Conservation (phyloP, 2,113 vertebrate species). For the Ibidorhyncha struthersii region DNA sequence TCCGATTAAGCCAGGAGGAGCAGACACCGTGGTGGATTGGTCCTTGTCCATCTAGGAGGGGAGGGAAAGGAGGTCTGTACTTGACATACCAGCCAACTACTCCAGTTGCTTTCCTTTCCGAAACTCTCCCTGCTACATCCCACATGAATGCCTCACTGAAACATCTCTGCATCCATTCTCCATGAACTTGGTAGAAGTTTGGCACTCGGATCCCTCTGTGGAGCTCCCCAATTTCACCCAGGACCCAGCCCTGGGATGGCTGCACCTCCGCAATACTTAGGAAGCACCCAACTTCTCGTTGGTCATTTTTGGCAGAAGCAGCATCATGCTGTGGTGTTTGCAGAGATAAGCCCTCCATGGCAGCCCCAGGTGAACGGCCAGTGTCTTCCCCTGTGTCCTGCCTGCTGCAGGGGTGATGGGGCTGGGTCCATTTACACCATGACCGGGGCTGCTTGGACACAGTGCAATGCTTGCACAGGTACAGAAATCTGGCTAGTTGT, state of each 20-base stretch:
- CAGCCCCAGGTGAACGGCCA: neutral
- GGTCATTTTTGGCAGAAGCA: neutral
- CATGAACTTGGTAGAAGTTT: neutral
- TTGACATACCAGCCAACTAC: neutral
- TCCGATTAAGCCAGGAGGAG: conserved; percentile 95
- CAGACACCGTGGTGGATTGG: conserved; percentile 95
- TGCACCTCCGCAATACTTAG: neutral
- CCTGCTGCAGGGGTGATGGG: neutral
- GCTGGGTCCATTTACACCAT: neutral
- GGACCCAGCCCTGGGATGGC: neutral
- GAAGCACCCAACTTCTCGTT: neutral
- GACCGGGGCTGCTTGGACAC: neutral
- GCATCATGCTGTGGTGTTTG: neutral
- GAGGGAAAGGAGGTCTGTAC: neutral
- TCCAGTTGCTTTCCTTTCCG: neutral
- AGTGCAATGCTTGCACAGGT: neutral
- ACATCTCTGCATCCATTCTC: neutral
- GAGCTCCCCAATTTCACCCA: neutral
- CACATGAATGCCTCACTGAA: neutral
- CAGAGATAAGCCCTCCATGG: neutral
- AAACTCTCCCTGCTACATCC: neutral
- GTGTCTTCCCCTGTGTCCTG: neutral
- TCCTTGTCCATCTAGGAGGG: conserved; percentile 86
- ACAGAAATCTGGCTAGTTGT: neutral
- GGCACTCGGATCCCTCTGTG: neutral